Evolutionary conservation across 1,140 invertebrate species (phyloP).

Genomic region (Saccostrea echinata): DNA sequence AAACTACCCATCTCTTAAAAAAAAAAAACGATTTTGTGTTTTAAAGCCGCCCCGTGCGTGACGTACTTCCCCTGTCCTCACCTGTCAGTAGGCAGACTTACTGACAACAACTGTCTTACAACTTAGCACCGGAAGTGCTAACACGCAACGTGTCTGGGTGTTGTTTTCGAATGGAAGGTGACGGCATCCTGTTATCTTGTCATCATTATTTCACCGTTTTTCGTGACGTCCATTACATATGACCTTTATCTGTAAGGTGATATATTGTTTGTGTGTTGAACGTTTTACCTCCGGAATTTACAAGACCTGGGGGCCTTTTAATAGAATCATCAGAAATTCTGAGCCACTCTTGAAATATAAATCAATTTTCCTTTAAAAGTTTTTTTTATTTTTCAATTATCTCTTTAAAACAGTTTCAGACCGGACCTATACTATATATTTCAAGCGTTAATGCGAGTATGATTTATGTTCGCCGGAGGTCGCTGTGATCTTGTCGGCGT

Average conservation of each 20-base stretch:
- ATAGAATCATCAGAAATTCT: neutral
- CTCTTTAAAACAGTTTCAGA: conserved; percentile 1
- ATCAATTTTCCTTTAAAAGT: neutral
- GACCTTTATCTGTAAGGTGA: neutral
- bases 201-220: neutral
- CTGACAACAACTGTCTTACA: neutral
- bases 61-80: neutral
- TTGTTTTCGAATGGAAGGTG: neutral
- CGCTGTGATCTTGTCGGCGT: neutral
- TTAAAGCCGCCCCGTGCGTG: too few species aligned
- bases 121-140: neutral
- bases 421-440: neutral
- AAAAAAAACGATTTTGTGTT: too few species aligned
- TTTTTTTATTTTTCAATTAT: conserved; percentile 14
- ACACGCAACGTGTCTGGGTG: neutral
- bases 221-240: neutral
- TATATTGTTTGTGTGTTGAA: neutral
- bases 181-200: neutral
- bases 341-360: neutral
- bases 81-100: neutral
- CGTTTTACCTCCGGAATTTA: neutral
- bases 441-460: neutral
- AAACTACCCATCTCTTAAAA: too few species aligned
- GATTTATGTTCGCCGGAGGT: conserved; percentile 8
- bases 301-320: neutral